Evolutionary conservation across 2,888 invertebrate genomes (phyloP).

Genomic region (Athetis lepigone): DNA sequence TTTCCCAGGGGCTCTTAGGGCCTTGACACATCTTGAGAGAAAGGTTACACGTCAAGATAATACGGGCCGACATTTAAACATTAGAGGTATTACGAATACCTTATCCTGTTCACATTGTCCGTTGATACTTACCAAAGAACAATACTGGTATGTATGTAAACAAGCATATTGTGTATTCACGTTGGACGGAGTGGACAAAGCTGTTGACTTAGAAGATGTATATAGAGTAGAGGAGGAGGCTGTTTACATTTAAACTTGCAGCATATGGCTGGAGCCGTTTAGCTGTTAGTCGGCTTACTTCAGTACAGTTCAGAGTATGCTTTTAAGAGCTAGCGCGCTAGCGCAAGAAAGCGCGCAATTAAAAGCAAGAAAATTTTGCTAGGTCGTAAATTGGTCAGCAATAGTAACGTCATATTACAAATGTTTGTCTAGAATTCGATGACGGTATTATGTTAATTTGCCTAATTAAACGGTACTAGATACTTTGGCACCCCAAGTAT

Average conservation of each 20-base stretch:
- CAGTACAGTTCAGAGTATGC: background rate
- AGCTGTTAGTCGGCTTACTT: constrained; percentile 19
- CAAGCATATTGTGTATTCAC: constrained; percentile 23
- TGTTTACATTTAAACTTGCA: constrained; percentile 12
- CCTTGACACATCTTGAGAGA: constrained; percentile 8
- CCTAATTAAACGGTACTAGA: too few relatives aligned
- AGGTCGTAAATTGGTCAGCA: too few relatives aligned
- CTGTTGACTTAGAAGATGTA: constrained; percentile 33
- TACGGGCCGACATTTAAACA: constrained; percentile 42
- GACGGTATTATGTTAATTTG: too few relatives aligned
- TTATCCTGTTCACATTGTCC: constrained; percentile 38
- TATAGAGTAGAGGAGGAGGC: background rate
- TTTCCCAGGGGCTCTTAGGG: background rate
- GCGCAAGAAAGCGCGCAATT: too few relatives aligned
- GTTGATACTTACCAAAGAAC: constrained; percentile 32
- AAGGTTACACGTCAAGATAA: constrained; percentile 29
- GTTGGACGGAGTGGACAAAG: constrained; percentile 19
- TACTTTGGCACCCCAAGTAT: too few relatives aligned
- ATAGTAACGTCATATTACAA: too few relatives aligned
- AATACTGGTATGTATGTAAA: constrained; percentile 15
- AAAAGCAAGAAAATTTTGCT: too few relatives aligned
- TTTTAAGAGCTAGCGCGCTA: too few relatives aligned
- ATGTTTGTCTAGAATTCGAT: too few relatives aligned
- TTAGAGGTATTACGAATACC: constrained; percentile 52
- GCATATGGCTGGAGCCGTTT: background rate